These are phyloP conservation scores for Caiman crocodilus DNA, from an alignment of 2,797 vertebrate species.

Conservation along the genomic window DNA sequence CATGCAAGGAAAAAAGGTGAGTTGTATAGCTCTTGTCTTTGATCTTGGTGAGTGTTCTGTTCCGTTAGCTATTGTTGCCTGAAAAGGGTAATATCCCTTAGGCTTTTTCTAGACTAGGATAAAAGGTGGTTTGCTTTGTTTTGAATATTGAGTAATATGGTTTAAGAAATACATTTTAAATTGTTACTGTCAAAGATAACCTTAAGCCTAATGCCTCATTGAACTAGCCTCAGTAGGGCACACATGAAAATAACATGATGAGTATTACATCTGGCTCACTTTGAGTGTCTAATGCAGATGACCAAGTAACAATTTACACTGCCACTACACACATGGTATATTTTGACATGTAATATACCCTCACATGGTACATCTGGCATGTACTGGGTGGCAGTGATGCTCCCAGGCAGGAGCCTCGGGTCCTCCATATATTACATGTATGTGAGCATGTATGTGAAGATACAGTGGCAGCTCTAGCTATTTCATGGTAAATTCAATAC, in stretches of 20 bases:
- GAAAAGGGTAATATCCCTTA: background rate
- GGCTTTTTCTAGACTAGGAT: background rate
- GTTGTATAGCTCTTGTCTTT: background rate
- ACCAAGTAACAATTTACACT: background rate
- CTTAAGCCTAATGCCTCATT: too few species aligned
- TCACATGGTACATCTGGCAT: too few species aligned
- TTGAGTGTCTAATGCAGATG: too few species aligned
- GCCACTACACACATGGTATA: fast-evolving
- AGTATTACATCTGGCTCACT: too few species aligned
- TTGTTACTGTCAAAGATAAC: too few species aligned
- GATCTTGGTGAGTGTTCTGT: background rate
- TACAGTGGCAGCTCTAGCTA: background rate
- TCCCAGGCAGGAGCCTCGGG: too few species aligned
- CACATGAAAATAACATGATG: too few species aligned
- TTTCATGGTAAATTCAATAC: background rate
- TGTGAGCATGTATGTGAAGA: background rate
- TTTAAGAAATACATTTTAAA: background rate
- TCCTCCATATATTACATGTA: too few species aligned
- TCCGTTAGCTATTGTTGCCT: background rate
- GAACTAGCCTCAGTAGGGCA: too few species aligned
- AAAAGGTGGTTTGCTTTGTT: background rate
- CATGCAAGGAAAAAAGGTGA: background rate
- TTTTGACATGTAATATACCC: too few species aligned
- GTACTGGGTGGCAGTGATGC: too few species aligned
- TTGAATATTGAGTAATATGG: background rate